These are phyloP conservation scores for Dendrolimus pini DNA, from an alignment of 2,888 invertebrate species.

Conservation along the genomic window DNA sequence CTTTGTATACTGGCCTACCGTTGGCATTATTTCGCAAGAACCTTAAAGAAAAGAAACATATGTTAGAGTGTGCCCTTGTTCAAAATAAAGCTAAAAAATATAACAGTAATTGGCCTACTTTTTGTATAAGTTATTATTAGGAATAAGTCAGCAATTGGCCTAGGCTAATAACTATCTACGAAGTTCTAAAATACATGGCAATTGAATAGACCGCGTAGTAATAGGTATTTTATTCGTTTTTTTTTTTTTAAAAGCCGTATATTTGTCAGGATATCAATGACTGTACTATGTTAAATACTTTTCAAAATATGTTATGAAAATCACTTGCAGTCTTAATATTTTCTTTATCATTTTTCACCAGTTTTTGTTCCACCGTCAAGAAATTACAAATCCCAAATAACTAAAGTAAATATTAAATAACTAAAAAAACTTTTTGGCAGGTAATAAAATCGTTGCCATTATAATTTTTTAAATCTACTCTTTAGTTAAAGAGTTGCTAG, in stretches of 20 bases:
- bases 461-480: neutral
- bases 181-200: neutral
- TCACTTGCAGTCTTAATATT: neutral
- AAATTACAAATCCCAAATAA: too few species aligned
- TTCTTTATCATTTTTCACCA: neutral
- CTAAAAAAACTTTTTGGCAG: neutral
- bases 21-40: too few species aligned
- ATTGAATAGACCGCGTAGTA: neutral
- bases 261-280: neutral
- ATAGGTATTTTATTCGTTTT: neutral
- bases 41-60: too few species aligned
- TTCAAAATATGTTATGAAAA: neutral
- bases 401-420: too few species aligned
- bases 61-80: too few species aligned
- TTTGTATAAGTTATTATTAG: neutral
- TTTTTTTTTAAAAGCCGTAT: too few species aligned
- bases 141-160: neutral
- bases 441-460: slow-evolving; percentile 2
- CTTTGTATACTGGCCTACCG: too few species aligned
- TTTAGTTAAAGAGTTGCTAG: neutral
- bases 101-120: neutral
- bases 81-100: too few species aligned
- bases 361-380: neutral
- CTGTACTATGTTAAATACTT: neutral
- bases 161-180: neutral